Evolutionary conservation across 2,888 invertebrate genomes (phyloP).

Genomic region (Meteorus cinctellus): DNA sequence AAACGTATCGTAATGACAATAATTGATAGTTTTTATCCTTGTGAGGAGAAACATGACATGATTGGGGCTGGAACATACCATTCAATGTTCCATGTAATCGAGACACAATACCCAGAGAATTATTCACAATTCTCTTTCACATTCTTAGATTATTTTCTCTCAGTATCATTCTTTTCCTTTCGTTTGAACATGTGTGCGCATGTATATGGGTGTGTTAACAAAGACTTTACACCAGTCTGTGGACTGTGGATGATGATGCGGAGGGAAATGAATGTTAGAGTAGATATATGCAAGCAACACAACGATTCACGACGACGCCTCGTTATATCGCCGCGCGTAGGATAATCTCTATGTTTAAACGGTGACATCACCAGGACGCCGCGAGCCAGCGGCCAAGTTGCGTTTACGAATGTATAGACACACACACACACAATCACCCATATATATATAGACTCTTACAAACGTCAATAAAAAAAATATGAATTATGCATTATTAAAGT

Average conservation of each 20-base stretch:
- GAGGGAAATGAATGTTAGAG: neutral
- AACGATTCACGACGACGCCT: conserved; percentile 6
- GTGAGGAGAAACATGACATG: too few relatives aligned
- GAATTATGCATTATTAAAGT: conserved; percentile 4
- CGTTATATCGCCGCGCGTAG: conserved; percentile 49
- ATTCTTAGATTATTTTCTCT: too few relatives aligned
- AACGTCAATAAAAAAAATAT: conserved; percentile 11
- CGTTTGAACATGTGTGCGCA: too few relatives aligned
- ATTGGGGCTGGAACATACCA: too few relatives aligned
- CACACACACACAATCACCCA: neutral
- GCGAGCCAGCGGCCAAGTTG: conserved; percentile 57
- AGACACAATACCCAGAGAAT: too few relatives aligned
- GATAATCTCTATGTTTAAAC: conserved; percentile 67
- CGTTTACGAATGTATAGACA: conserved; percentile 37
- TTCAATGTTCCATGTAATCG: too few relatives aligned
- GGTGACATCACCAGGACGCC: conserved; percentile 65
- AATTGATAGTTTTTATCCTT: too few relatives aligned
- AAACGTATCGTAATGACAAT: too few relatives aligned
- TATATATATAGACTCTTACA: neutral
- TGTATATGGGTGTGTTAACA: neutral
- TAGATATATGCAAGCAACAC: neutral
- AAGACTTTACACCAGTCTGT: neutral
- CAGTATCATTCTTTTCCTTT: too few relatives aligned
- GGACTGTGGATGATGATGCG: neutral
- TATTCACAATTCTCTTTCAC: too few relatives aligned